phyloP scores from a whole-genome alignment of 2,113 vertebrate species.

The Rhodinocichla rosea region DNA sequence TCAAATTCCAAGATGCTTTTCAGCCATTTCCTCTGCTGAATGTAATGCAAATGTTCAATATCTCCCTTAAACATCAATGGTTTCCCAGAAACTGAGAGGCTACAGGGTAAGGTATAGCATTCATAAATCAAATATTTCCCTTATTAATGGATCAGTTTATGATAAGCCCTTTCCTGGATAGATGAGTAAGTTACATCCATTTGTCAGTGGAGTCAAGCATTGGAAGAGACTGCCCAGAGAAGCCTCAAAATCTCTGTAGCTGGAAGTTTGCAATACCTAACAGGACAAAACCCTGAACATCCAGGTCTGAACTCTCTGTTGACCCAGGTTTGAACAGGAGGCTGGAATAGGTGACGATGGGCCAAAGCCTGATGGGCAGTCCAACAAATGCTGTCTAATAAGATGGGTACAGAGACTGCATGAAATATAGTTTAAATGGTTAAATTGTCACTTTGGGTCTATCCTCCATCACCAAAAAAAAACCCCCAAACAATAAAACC shows the following conservation, averaged over 20 bases:
- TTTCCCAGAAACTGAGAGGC: not conserved
- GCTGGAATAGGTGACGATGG: not conserved
- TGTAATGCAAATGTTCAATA: not conserved
- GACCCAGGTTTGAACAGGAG: not conserved
- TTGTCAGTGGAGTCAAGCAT: not conserved
- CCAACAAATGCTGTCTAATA: not conserved
- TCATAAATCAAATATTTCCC: not conserved
- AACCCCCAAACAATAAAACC: too few species aligned
- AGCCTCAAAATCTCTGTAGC: not conserved
- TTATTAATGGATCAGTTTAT: not conserved
- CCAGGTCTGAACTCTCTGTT: not conserved
- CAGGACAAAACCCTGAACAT: not conserved
- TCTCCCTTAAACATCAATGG: not conserved
- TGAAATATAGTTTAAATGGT: not conserved
- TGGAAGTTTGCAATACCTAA: not conserved
- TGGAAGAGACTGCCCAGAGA: not conserved
- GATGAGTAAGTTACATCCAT: not conserved
- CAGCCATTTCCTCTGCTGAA: not conserved
- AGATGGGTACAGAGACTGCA: not conserved
- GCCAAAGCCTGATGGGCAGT: not conserved
- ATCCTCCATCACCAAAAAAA: not conserved
- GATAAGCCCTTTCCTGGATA: not conserved
- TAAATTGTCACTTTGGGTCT: not conserved
- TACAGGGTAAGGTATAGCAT: not conserved
- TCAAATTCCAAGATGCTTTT: not conserved